Percentiles rank a stretch among this genome's conserved stretches.
phyloP scores from a whole-genome alignment of 2,888 invertebrate genomes.

The Nephrocerus scutellatus region DNA sequence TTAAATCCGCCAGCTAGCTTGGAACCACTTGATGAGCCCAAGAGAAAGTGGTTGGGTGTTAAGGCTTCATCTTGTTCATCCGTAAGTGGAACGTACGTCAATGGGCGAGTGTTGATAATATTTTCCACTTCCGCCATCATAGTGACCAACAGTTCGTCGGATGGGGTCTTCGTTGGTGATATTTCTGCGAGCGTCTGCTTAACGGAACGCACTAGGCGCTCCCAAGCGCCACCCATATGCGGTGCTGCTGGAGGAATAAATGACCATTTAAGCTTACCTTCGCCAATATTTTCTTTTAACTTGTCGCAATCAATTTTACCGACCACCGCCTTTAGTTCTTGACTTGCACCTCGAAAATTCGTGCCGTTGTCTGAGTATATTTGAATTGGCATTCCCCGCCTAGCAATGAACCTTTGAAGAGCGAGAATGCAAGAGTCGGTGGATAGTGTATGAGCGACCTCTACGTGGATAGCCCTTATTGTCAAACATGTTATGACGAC shows the following conservation, averaged over 20 bases:
- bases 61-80: slow-evolving; percentile 21
- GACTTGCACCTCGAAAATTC: slow-evolving; percentile 19
- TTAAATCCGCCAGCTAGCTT: slow-evolving; percentile 16
- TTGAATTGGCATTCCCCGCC: slow-evolving; percentile 15
- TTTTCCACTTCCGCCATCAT: slow-evolving; percentile 17
- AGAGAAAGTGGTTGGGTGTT: slow-evolving; percentile 29
- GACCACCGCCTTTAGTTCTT: slow-evolving; percentile 16
- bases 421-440: slow-evolving; percentile 19
- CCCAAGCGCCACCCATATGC: slow-evolving; percentile 22
- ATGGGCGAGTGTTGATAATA: slow-evolving; percentile 24
- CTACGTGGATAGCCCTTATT: slow-evolving; percentile 17
- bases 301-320: slow-evolving; percentile 12
- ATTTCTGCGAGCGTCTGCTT: slow-evolving; percentile 19
- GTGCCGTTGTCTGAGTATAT: slow-evolving; percentile 21
- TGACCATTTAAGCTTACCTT: slow-evolving; percentile 19
- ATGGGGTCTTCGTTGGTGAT: slow-evolving; percentile 18
- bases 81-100: slow-evolving; percentile 12
- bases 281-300: background rate
- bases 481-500: slow-evolving; percentile 22
- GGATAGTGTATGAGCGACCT: slow-evolving; percentile 13
- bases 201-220: slow-evolving; percentile 16
- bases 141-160: slow-evolving; percentile 20
- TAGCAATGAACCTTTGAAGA: slow-evolving; percentile 16
- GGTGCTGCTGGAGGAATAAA: slow-evolving; percentile 25
- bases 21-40: slow-evolving; percentile 19